phyloP scores from a whole-genome alignment of 2,888 invertebrate genomes.

The Crepidodera aurea region DNA sequence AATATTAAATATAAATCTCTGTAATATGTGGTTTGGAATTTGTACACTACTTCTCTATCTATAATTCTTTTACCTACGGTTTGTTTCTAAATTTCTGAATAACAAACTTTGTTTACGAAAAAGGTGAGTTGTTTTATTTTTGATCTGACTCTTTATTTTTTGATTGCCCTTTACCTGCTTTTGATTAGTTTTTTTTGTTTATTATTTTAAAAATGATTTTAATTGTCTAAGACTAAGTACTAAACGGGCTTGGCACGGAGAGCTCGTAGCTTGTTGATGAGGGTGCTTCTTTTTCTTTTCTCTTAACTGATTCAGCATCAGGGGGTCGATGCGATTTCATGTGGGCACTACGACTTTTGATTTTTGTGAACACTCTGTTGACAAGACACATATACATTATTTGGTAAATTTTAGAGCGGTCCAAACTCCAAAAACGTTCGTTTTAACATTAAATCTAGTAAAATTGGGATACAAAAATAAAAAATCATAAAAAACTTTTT shows the following conservation, averaged over 20 bases:
- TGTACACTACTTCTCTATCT: conserved; percentile 54
- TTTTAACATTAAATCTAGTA: too few species aligned
- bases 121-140: conserved; percentile 38
- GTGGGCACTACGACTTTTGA: conserved; percentile 98
- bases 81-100: conserved; percentile 33
- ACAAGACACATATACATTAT: conserved; percentile 33
- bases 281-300: conserved; percentile 44
- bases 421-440: too few species aligned
- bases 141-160: conserved; percentile 55
- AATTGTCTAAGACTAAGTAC: conserved; percentile 53
- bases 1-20: conserved; percentile 61
- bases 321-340: conserved; percentile 98
- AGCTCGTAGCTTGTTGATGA: conserved; percentile 49
- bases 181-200: conserved; percentile 45
- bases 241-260: conserved; percentile 60
- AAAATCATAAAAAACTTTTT: too few species aligned
- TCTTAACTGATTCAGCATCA: conserved; percentile 73
- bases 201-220: conserved; percentile 32
- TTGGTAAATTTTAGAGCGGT: conserved; percentile 23
- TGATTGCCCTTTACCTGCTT: conserved; percentile 58
- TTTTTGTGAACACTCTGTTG: conserved; percentile 94
- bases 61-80: conserved; percentile 45
- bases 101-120: conserved; percentile 38
- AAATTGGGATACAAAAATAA: too few species aligned
- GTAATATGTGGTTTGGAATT: conserved; percentile 59